These are phyloP conservation scores for Galaxea fascicularis DNA, from an alignment of 92 coral and sea anemone species.

Conservation along the genomic window DNA sequence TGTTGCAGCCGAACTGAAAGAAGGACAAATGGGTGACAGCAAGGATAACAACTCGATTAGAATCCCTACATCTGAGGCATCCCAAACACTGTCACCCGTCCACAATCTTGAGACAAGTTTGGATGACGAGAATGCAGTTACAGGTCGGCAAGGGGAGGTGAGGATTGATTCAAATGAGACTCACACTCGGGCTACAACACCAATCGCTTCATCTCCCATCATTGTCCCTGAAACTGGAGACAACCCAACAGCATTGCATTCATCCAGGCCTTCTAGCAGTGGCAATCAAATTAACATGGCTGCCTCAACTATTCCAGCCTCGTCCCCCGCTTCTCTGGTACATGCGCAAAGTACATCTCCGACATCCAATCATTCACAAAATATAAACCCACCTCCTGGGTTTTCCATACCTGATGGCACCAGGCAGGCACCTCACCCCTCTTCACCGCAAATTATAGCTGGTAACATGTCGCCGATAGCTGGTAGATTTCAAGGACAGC, in stretches of 20 bases:
- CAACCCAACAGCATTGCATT: background rate
- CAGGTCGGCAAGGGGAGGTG: background rate
- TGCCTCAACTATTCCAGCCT: conserved; percentile 28
- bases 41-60: background rate
- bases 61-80: background rate
- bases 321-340: background rate
- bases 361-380: conserved; percentile 14
- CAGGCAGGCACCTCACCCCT: background rate
- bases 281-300: background rate
- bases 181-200: background rate
- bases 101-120: background rate
- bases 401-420: background rate
- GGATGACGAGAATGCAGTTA: background rate
- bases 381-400: conserved; percentile 38
- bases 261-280: background rate
- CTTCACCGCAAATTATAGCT: background rate
- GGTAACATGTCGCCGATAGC: background rate
- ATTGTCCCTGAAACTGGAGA: background rate
- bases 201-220: background rate
- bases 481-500: conserved; percentile 4
- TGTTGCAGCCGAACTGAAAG: background rate
- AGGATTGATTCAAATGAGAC: background rate
- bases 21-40: background rate
- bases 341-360: conserved; percentile 6
- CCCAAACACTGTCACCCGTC: background rate